Evolutionary conservation across 2,888 invertebrate genomes (phyloP), one percentile per base, ranked within the genome.

Genomic region (Disparrhopalites patrizii): DNA sequence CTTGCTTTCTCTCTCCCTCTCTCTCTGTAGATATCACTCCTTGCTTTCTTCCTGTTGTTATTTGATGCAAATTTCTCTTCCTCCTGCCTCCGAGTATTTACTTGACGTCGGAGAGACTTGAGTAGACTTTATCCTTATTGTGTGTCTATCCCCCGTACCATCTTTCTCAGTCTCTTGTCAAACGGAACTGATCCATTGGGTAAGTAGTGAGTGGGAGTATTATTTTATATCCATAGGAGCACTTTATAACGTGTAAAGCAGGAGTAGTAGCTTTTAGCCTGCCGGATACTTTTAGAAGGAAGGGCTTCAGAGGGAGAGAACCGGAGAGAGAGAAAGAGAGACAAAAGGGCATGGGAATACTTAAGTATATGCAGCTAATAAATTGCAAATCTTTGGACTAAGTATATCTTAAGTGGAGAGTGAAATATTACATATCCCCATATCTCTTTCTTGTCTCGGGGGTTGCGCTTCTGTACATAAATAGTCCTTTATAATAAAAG

Each of bases 41-140:
- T n/a, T n/a, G n/a, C n/a, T n/a, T n/a, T 43, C 18, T 27, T 50
- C 27, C 25, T 50, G 28, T 54, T 54, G 52, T 54, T 23, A 51
- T 54, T 54, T 54, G 28, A 54, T 54, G 52, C 27, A 54, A 54
- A 54, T 54, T 54, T 30, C 10, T 27, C 20, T 25, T 50, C 51
- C 4, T 13, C 23, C 52, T 23, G 10, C 31, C 31, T 55, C 10
- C 13, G 18, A 28, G 23, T 47, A 20, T 47, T 47, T 31, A 55
- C 31, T 55, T 33, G 31, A 31, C 54, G 31, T 55, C 18, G 36
- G 36, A 36, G 36, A 13, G 52, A 28, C n/a, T 10, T 23, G 15
- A 27, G 18, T n/a, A 55, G 31, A 15, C 4, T 18, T 20, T 55
- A 55, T 31, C 30, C 31, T 18, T 55, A 31, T 30, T 20, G 15